Evolutionary conservation across 2,113 vertebrate genomes (phyloP).

Genomic region (Oryzias celebensis): DNA sequence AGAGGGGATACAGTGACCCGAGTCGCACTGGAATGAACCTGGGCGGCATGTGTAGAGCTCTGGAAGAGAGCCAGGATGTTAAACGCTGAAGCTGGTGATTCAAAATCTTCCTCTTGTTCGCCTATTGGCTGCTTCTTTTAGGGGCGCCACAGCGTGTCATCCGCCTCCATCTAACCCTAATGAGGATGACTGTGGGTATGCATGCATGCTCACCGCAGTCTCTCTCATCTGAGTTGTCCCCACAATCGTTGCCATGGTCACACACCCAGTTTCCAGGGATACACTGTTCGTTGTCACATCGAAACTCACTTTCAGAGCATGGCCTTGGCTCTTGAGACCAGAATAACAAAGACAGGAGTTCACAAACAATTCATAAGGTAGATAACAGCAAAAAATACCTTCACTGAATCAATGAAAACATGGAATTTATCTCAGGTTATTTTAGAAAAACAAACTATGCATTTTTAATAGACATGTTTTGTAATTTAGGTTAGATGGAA

Average conservation of each 20-base stretch:
- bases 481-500: too few species aligned
- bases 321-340: slow-evolving; percentile 62
- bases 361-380: neutral
- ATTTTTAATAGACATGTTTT: too few species aligned
- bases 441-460: too few species aligned
- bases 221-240: slow-evolving; percentile 74
- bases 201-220: slow-evolving; percentile 69
- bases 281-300: slow-evolving; percentile 66
- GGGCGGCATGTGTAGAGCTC: slow-evolving; percentile 70
- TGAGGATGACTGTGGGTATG: neutral
- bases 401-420: too few species aligned
- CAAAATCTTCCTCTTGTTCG: too few species aligned
- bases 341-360: neutral
- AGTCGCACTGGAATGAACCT: slow-evolving; percentile 69
- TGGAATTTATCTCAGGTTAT: too few species aligned
- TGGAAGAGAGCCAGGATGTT: slow-evolving; percentile 37
- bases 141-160: too few species aligned
- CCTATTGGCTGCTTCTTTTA: too few species aligned
- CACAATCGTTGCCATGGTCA: slow-evolving; percentile 72
- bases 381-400: neutral
- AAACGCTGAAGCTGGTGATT: neutral
- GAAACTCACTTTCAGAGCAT: slow-evolving; percentile 73
- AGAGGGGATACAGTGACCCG: slow-evolving; percentile 70
- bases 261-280: slow-evolving; percentile 74
- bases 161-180: neutral